phyloP scores from a whole-genome alignment of 2,113 vertebrate species.

The Toxotes chatareus region DNA sequence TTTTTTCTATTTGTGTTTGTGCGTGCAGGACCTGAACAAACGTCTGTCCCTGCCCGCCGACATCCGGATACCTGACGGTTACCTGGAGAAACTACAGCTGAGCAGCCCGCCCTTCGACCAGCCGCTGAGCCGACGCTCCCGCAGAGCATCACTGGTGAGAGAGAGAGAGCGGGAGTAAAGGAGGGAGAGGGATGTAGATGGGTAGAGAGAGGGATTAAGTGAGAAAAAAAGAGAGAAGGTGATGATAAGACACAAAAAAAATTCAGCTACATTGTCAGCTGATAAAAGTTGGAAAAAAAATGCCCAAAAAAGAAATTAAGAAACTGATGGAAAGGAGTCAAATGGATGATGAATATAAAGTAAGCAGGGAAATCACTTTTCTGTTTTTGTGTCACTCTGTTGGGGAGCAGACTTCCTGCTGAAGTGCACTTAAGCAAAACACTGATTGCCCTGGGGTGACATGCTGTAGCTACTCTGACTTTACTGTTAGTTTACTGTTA shows the following conservation, averaged over 20 bases:
- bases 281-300: background rate
- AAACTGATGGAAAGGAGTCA: background rate
- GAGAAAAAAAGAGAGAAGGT: no score
- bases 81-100: slow-evolving; percentile 96
- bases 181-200: background rate
- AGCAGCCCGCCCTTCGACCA: slow-evolving; percentile 96
- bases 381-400: background rate
- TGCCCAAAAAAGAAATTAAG: background rate
- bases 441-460: background rate
- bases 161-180: background rate
- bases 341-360: background rate
- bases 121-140: slow-evolving; percentile 95
- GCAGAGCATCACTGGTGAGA: slow-evolving; percentile 95
- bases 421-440: background rate
- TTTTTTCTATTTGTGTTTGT: slow-evolving; percentile 14
- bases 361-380: background rate
- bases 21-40: slow-evolving; percentile 94
- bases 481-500: no score
- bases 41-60: slow-evolving; percentile 96
- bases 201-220: no score
- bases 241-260: background rate
- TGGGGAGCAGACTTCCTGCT: background rate
- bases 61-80: slow-evolving; percentile 97
- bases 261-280: background rate
- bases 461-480: no score